Evolutionary conservation across 64 coral and sea anemone species (phyloP), one percentile per base, ranked within the genome.

Genomic region (Catalaphyllia jardinei): DNA sequence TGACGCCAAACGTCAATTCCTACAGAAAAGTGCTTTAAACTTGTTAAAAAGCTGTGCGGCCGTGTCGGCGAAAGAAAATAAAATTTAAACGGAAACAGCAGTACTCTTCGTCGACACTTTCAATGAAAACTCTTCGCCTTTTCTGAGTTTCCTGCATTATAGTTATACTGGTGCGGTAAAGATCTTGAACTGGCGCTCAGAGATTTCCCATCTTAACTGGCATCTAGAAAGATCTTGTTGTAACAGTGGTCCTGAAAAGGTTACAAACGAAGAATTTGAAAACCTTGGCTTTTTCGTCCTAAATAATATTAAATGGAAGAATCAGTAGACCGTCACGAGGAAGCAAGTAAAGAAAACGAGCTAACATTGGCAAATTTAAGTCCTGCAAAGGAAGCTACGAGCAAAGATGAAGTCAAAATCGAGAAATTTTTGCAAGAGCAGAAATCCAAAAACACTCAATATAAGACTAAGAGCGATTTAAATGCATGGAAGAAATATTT

Each of bases 341-440:
- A 75, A 75, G 73, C 4, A 75, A 11, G 73, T 75, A 39, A 75
- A 75, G 29, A 75, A 75, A 75, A 75, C 73, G 33, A 75, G 25
- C 28, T 49, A 75, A 39, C 31, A 16, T 31, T 35, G 17, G 73
- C 31, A 75, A 46, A 75, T 75, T 75, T 75, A 0, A 75, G 73
- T 75, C 73, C 73, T 75, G 31, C 12, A 4, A 15, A 62, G 20
- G 2, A 62, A 62, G 60, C 20, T 62, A 15, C 60, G 60, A 62
- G 60, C 15, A 62, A 62, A 62, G 8, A 62, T 62, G 60, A 62
- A 62, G 60, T 62, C 60, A 15, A 8, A 62, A 62, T 62, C 19
- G 20, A 62, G 2, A 62, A 46, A 46, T 46, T 46, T 46, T 46
- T 46, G 42, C 42, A 46, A 8, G 42, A 46, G 42, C 42, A 46